Base-by-base conservation (phyloP, 2,888 invertebrate species). In the Aleiodes testaceus region DNA sequence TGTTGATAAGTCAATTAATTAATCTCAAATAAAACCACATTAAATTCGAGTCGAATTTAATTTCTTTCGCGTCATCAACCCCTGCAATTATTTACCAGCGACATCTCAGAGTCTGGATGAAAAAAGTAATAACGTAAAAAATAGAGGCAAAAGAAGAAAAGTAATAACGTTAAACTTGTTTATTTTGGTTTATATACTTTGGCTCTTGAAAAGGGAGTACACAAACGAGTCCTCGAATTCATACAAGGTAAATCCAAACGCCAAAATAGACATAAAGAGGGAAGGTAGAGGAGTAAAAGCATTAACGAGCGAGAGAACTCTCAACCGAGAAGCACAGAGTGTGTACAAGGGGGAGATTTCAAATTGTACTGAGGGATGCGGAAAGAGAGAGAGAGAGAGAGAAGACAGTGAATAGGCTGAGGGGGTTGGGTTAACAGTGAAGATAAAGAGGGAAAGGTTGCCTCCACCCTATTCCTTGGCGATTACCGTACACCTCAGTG, bases 401-500 rank as follows among this genome's bases (percentile, higher is more conserved):
- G 47, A 26, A 26, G 26, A 26, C 26, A 26, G 26, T 26, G 26
- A 26, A 26, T 26, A 5, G 26, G 26, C 26, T 22, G 52, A 66
- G 64, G 66, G 70, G 61, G 50, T 2, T 26, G 45, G 36, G 44
- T 18, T 30, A 66, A n/a, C 49, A 67, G 72, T n/a, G 30, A 49
- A 65, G 68, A 20, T 36, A 52, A 59, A 70, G 52, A 65, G 69
- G 36, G 68, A 65, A 66, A 74, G 72, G 42, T 55, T 70, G 69
- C 49, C 71, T 74, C 74, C 65, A 66, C 73, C 75, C 78, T 79
- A 80, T 82, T 79, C 79, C 79, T 80, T 78, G 72, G 69, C 76
- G 81, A 83, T 83, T 82, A 82, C 77, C 77, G 69, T 72, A 81
- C 80, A 82, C 81, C 74, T 75, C 72, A 79, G 42, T 81, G 80